These are phyloP conservation scores for Scaptomyza hsui DNA, from an alignment of 1,140 invertebrate species.

Conservation along the genomic window DNA sequence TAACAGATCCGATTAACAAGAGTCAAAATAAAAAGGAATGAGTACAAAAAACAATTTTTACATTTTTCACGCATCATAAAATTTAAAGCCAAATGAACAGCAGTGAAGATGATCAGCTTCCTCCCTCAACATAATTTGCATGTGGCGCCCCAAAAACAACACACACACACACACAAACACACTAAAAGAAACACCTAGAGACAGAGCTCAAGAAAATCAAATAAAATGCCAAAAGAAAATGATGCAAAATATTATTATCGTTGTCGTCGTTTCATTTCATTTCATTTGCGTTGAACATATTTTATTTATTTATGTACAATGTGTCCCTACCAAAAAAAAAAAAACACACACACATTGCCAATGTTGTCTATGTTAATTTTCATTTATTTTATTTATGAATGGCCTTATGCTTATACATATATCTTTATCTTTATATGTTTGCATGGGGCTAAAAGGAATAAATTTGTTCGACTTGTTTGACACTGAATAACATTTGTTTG, in stretches of 20 bases:
- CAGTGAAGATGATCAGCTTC: background rate
- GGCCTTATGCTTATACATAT: constrained; percentile 32
- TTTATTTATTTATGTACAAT: constrained; percentile 55
- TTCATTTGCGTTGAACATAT: constrained; percentile 11
- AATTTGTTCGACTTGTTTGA: constrained; percentile 40
- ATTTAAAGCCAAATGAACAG: constrained; percentile 15
- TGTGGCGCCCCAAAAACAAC: constrained; percentile 24
- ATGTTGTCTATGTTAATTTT: constrained; percentile 73
- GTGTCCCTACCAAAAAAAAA: background rate
- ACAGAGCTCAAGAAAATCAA: constrained; percentile 33
- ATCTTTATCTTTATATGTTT: constrained; percentile 2
- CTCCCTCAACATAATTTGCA: constrained; percentile 54
- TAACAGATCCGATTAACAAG: background rate
- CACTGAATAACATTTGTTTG: constrained; percentile 67
- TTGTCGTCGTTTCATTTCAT: constrained; percentile 34
- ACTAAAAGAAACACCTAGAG: background rate
- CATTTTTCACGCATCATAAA: constrained; percentile 32
- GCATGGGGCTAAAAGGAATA: constrained; percentile 6
- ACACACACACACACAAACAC: background rate
- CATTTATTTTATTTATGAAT: constrained; percentile 75
- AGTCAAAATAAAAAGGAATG: constrained; percentile 34
- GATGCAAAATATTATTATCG: constrained; percentile 51
- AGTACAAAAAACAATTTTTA: constrained; percentile 9
- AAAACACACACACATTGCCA: constrained; percentile 18
- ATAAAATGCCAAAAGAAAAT: constrained; percentile 57